Percentiles rank a stretch among this genome's conserved stretches.
Evolutionary conservation across 2,113 vertebrate genomes (phyloP).

Genomic region (Glaucomys volans): DNA sequence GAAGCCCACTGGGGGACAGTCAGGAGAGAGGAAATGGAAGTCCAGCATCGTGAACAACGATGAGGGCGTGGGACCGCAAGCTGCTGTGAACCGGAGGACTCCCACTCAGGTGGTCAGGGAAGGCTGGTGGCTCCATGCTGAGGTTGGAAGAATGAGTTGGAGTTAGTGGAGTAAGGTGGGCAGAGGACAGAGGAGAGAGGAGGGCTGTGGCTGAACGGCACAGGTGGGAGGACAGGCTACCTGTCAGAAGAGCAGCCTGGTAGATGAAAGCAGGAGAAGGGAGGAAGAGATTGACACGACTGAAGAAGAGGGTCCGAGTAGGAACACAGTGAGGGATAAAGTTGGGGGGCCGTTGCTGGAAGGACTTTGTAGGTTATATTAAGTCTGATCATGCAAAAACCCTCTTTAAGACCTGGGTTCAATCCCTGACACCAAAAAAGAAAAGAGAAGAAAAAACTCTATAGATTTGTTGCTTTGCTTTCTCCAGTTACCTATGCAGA

Average conservation of each 20-base stretch:
- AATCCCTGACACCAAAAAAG: no score
- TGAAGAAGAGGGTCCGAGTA: accelerated
- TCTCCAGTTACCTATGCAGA: neutral
- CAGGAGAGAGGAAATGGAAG: neutral
- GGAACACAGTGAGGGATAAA: neutral
- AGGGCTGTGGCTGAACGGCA: accelerated
- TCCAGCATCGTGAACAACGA: neutral
- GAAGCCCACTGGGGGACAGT: neutral
- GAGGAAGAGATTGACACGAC: neutral
- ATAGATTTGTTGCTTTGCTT: neutral
- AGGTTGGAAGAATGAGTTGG: neutral
- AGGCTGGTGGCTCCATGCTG: neutral
- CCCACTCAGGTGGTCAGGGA: neutral
- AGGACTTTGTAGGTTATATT: neutral
- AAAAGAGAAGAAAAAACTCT: no score
- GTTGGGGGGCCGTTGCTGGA: neutral
- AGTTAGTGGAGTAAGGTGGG: neutral
- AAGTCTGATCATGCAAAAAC: neutral
- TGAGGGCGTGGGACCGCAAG: accelerated
- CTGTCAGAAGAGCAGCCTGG: neutral
- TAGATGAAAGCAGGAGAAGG: neutral
- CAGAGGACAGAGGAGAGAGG: neutral
- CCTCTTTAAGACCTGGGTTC: neutral
- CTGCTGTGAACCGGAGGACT: neutral
- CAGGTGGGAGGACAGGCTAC: neutral